These are phyloP conservation scores for Eledone cirrhosa DNA, from an alignment of 2,888 invertebrate genomes.

Conservation along the genomic window DNA sequence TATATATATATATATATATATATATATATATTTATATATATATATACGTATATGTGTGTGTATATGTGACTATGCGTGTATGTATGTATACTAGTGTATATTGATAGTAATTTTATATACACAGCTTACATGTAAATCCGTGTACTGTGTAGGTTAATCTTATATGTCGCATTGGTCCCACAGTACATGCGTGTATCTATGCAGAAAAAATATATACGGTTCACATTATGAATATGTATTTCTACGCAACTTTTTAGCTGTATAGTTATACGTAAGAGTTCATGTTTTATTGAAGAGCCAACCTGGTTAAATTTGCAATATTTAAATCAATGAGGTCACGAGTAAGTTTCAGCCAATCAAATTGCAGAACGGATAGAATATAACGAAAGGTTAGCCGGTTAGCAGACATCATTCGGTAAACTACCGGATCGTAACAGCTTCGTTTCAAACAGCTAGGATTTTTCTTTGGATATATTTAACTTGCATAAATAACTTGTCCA, in stretches of 20 bases:
- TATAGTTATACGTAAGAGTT: too few species aligned
- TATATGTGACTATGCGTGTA: too few species aligned
- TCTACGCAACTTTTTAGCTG: too few species aligned
- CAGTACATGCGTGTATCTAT: not conserved
- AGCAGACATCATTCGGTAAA: slow-evolving; percentile 15
- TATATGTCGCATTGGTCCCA: not conserved
- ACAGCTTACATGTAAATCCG: too few species aligned
- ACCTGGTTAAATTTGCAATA: slow-evolving; percentile 17
- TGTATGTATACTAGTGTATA: too few species aligned
- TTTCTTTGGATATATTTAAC: slow-evolving; percentile 12
- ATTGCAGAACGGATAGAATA: not conserved
- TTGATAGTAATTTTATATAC: too few species aligned
- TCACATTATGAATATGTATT: not conserved
- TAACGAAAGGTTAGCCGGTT: not conserved
- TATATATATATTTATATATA: too few species aligned
- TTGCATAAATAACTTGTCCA: slow-evolving; percentile 40
- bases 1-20: too few species aligned
- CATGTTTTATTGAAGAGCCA: not conserved
- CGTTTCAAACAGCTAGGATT: not conserved
- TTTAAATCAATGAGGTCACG: slow-evolving; percentile 13
- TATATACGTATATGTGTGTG: too few species aligned
- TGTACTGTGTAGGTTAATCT: not conserved
- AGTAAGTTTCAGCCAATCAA: slow-evolving; percentile 20
- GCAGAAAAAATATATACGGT: not conserved
- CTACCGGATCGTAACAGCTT: slow-evolving; percentile 2